Evolutionary conservation across 2,113 vertebrate genomes (phyloP).

Genomic region (Psittacula cyanocephala): DNA sequence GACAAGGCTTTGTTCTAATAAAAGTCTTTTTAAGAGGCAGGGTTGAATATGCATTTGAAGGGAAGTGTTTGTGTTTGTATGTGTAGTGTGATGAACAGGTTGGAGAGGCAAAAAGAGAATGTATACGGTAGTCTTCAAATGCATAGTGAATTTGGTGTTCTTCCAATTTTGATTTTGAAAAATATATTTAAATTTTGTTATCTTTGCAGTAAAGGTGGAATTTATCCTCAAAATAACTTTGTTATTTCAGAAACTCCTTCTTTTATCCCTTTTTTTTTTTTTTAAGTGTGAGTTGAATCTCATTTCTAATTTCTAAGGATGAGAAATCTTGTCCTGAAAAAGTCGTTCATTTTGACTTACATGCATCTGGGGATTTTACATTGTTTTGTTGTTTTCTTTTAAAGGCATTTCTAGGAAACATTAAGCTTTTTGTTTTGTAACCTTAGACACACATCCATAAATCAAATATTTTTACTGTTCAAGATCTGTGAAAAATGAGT

Average conservation of each 20-base stretch:
- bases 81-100: background rate
- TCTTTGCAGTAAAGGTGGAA: background rate
- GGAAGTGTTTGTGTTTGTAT: background rate
- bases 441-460: background rate
- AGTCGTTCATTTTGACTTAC: slow-evolving; percentile 31
- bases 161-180: slow-evolving; percentile 9
- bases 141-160: background rate
- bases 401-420: slow-evolving; percentile 21
- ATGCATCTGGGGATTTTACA: background rate
- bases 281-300: background rate
- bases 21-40: background rate
- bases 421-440: slow-evolving; percentile 17
- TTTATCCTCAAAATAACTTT: background rate
- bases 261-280: background rate
- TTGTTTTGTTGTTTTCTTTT: background rate
- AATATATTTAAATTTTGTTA: background rate
- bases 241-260: background rate
- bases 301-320: background rate
- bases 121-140: background rate
- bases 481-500: background rate
- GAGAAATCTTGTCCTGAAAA: slow-evolving; percentile 10
- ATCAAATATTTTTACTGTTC: background rate
- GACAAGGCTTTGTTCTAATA: background rate
- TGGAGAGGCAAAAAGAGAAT: background rate
- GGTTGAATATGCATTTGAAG: background rate